A percentile compares a stretch with the other conserved stretches of the same genome.
Evolutionary conservation across 2,113 vertebrate genomes (phyloP).

Genomic region (Chamaea fasciata): DNA sequence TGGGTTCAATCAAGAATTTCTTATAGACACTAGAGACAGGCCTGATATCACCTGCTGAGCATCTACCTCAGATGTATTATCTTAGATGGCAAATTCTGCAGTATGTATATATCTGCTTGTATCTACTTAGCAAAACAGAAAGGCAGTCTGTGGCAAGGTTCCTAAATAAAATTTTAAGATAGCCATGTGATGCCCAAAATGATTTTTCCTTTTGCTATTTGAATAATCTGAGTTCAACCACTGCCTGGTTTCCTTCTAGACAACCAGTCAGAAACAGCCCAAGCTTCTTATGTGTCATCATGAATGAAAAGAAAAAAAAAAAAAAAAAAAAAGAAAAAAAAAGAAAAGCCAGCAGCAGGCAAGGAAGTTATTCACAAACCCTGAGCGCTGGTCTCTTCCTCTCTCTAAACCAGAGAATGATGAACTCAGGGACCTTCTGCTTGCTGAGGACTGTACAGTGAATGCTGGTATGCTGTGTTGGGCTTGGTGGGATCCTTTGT

Average conservation of each 20-base stretch:
- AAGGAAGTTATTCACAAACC: background rate
- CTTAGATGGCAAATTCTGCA: background rate
- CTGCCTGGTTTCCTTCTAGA: background rate
- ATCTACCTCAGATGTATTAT: background rate
- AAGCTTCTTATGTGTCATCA: background rate
- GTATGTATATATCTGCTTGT: background rate
- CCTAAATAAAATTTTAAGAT: background rate
- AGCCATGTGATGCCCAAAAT: background rate
- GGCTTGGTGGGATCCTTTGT: background rate
- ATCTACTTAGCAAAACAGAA: background rate
- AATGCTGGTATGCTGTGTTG: background rate
- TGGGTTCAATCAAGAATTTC: background rate
- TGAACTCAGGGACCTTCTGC: background rate
- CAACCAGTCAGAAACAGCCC: background rate
- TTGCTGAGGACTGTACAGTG: background rate
- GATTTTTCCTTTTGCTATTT: background rate
- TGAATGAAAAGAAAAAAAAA: background rate
- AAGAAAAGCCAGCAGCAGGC: background rate
- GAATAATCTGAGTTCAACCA: background rate
- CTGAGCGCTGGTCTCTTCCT: background rate
- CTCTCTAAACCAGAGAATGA: background rate
- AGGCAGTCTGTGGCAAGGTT: background rate
- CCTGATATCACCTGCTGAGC: background rate
- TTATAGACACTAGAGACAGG: background rate
- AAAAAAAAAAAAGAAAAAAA: background rate